phyloP scores from a whole-genome alignment of 2,888 invertebrate genomes.

The Drosophila barbarae region DNA sequence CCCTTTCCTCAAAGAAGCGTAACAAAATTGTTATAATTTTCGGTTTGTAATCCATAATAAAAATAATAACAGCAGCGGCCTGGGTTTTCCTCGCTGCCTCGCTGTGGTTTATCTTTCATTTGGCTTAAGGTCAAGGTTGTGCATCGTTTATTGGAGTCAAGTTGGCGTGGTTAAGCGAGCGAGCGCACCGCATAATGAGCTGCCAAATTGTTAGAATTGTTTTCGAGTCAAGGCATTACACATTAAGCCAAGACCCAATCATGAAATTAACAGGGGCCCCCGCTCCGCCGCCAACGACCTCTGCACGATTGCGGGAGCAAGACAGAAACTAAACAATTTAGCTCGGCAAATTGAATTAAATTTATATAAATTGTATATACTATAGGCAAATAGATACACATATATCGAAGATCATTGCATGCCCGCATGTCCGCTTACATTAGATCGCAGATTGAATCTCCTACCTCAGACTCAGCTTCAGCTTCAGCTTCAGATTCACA shows the following conservation, averaged over 20 bases:
- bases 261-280: conserved; percentile 35
- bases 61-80: conserved; percentile 44
- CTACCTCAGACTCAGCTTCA: conserved; percentile 8
- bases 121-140: conserved; percentile 69
- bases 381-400: conserved; percentile 43
- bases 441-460: conserved; percentile 44
- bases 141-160: conserved; percentile 61
- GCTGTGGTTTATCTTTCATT: conserved; percentile 37
- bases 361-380: conserved; percentile 69
- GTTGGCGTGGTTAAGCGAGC: conserved; percentile 46
- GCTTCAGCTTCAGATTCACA: conserved; percentile 5
- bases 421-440: conserved; percentile 70
- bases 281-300: conserved; percentile 25
- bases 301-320: conserved; percentile 40
- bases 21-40: conserved; percentile 75
- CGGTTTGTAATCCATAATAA: conserved; percentile 62
- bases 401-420: conserved; percentile 44
- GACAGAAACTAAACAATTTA: conserved; percentile 54
- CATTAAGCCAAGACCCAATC: conserved; percentile 37
- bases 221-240: conserved; percentile 51
- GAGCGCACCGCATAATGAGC: conserved; percentile 62
- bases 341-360: conserved; percentile 73
- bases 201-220: conserved; percentile 72
- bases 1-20: conserved; percentile 74
- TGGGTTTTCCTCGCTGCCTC: conserved; percentile 14